Percentiles rank a stretch among this genome's conserved stretches.
phyloP scores from a whole-genome alignment of 2,888 invertebrate genomes.

The Cetonia aurata region DNA sequence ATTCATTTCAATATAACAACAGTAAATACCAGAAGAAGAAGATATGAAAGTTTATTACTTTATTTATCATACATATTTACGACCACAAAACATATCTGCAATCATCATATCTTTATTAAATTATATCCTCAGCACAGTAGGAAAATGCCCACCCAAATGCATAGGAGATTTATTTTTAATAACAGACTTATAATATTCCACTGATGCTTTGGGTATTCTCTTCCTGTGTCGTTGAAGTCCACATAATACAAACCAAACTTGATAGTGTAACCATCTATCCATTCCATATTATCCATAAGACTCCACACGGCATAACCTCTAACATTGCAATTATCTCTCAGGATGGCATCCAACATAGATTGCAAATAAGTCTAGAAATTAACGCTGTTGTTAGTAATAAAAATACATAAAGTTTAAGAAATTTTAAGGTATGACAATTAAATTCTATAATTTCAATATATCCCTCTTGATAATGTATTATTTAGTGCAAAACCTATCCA shows the following conservation, averaged over 20 bases:
- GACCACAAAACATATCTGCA: too few relatives aligned
- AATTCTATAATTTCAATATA: too few relatives aligned
- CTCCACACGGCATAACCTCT: constrained; percentile 83
- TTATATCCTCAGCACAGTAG: constrained; percentile 21
- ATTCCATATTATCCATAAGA: constrained; percentile 86
- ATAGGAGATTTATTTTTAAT: constrained; percentile 63
- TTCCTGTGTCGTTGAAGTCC: constrained; percentile 73
- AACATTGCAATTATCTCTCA: constrained; percentile 71
- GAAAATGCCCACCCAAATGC: constrained; percentile 16
- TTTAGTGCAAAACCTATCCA: too few relatives aligned
- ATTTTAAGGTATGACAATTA: background rate
- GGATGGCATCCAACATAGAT: constrained; percentile 67
- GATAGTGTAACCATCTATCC: constrained; percentile 79
- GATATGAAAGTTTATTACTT: too few relatives aligned
- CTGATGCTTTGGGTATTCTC: constrained; percentile 76
- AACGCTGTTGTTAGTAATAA: background rate
- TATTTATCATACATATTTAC: too few relatives aligned
- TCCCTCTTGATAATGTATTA: too few relatives aligned
- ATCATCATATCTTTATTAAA: background rate
- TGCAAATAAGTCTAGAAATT: constrained; percentile 63
- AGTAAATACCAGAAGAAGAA: too few relatives aligned
- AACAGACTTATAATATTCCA: constrained; percentile 70
- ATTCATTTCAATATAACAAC: too few relatives aligned
- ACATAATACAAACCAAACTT: constrained; percentile 79
- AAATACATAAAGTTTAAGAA: background rate